A percentile compares a stretch with the other conserved stretches of the same genome.
Evolutionary conservation across 92 coral and sea anemone species (phyloP).

Genomic region (Palythoa heliodiscus): DNA sequence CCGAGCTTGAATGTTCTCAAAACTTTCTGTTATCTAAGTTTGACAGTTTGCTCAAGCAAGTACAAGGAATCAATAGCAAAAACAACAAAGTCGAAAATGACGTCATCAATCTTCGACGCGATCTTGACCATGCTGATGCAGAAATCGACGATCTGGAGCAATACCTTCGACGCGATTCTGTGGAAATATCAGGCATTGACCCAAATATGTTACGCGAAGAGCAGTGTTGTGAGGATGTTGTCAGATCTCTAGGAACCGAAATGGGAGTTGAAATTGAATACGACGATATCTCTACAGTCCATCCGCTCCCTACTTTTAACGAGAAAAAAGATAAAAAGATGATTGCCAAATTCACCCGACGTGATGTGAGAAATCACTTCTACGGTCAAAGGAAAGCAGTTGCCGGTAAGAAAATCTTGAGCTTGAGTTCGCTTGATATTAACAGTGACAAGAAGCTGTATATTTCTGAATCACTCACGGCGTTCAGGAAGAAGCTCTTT

Average conservation of each 20-base stretch:
- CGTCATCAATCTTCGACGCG: background rate
- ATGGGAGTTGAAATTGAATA: background rate
- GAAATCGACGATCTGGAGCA: background rate
- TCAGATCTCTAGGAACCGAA: no score
- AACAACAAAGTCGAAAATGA: background rate
- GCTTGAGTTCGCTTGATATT: constrained; percentile 25
- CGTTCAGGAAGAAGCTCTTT: constrained; percentile 22
- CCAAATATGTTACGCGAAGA: no score
- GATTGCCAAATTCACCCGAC: background rate
- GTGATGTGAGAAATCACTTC: background rate
- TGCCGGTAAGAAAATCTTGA: constrained; percentile 13
- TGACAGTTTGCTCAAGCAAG: background rate
- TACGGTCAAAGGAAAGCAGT: constrained; percentile 23
- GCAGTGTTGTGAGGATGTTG: no score
- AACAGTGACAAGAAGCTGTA: constrained; percentile 23
- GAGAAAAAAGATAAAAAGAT: background rate
- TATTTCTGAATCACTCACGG: constrained; percentile 25
- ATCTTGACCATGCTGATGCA: background rate
- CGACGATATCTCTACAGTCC: background rate
- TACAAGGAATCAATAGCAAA: background rate
- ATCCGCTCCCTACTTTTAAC: constrained; percentile 1
- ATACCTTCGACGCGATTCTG: background rate
- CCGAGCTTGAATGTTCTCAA: constrained; percentile 26
- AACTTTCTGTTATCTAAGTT: constrained; percentile 25
- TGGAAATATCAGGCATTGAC: background rate